Base-by-base conservation (phyloP, 2,888 invertebrate species). In the Gymnoscelis rufifasciata region DNA sequence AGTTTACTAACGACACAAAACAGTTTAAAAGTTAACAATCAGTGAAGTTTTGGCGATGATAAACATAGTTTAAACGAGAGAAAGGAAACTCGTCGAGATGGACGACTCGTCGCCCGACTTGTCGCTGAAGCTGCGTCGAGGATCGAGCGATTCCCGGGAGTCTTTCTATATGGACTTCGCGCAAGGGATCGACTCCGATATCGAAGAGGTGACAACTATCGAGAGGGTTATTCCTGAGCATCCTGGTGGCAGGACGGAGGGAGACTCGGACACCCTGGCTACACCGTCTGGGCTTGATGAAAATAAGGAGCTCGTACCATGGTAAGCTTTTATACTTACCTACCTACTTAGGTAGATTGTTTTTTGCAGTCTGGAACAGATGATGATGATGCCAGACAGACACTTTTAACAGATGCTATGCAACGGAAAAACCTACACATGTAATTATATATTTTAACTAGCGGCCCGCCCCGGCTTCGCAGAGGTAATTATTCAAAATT, bases 91-190 rank as follows among this genome's bases (percentile, higher is more conserved):
- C 40, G 53, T 35, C 56, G 78, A 73, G 57, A 89, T 89, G 89
- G 89, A 89, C 87, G 95, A 95, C 89, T 95, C 95, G 78, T 95
- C 95, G 49, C 95, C 95, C 53, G 95, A 95, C 83, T 86, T 95
- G 82, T 95, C 95, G 87, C 90, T 95, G 57, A 94, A 95, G 84
- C 83, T 95, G 74, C 91, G 95, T 62, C 92, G 95, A 48, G 95
- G 95, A 40, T 95, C 95, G 27, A 95, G 94, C 74, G 95, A 95
- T 81, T 95, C 95, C 26, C 90, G 95, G 56, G 95, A 95, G 78
- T 95, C 95, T 43, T 95, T 95, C 78, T 95, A 95, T 71, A 95
- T 95, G 95, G 95, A 95, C 83, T 95, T 95, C 74, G 95, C 95
- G 66, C 94, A 94, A 88, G 95, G 95, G 51, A 95, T 95, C 74